Conservation (phyloP, 1,140 invertebrate species). For the Polypedilum pembai region DNA sequence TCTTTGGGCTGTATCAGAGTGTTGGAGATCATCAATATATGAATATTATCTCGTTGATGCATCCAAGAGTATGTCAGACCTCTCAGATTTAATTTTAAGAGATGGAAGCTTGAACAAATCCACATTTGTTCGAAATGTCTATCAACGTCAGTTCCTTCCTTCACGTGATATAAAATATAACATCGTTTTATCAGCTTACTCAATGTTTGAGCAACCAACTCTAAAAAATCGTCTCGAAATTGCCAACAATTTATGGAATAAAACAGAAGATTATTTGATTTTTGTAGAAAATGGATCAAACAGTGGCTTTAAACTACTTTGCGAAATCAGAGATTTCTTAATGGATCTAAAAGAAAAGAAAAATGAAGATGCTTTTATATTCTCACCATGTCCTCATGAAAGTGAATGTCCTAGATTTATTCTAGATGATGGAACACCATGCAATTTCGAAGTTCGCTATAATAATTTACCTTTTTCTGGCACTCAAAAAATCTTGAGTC, state of each 20-base stretch:
- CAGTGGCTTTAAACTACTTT: conserved; percentile 67
- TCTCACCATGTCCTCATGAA: conserved; percentile 71
- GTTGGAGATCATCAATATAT: conserved; percentile 61
- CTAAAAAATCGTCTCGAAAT: conserved; percentile 57
- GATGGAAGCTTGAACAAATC: conserved; percentile 53
- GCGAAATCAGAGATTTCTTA: conserved; percentile 68
- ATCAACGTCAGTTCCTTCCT: conserved; percentile 74
- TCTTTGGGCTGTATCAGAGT: conserved; percentile 66
- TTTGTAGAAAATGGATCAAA: conserved; percentile 77
- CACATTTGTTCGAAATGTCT: conserved; percentile 53
- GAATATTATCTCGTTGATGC: conserved; percentile 79
- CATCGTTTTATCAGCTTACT: conserved; percentile 71
- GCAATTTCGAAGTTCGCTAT: conserved; percentile 67
- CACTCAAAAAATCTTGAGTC: conserved; percentile 43
- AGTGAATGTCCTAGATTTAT: conserved; percentile 59
- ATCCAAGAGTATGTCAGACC: conserved; percentile 69
- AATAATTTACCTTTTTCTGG: conserved; percentile 48
- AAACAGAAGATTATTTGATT: conserved; percentile 73
- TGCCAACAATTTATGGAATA: conserved; percentile 74
- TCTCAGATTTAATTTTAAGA: conserved; percentile 62
- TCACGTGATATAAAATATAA: conserved; percentile 62
- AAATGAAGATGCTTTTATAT: conserved; percentile 34
- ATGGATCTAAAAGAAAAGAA: conserved; percentile 45
- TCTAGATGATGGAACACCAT: conserved; percentile 55
- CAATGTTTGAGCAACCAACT: conserved; percentile 70